These are phyloP conservation scores for Dryobates pubescens DNA, from an alignment of 2,797 vertebrate genomes.

Conservation along the genomic window DNA sequence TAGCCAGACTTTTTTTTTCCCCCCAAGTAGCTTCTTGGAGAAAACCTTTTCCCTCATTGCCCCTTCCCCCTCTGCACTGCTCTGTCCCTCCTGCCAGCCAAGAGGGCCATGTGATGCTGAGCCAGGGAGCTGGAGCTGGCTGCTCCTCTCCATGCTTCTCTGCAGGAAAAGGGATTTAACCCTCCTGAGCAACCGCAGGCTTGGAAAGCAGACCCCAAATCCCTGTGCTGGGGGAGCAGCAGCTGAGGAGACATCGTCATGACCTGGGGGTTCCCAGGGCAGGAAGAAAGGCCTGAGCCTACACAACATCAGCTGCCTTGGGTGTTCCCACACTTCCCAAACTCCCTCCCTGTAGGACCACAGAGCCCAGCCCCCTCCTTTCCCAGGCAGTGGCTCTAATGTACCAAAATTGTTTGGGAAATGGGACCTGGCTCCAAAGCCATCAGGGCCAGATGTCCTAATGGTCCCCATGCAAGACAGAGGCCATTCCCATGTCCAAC, in stretches of 20 bases:
- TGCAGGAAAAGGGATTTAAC: background rate
- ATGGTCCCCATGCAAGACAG: fast-evolving
- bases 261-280: background rate
- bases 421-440: background rate
- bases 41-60: background rate
- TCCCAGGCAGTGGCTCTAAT: fast-evolving
- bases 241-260: background rate
- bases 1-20: background rate
- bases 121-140: background rate
- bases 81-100: fast-evolving
- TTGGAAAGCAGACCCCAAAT: background rate
- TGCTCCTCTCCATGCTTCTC: background rate
- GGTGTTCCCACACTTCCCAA: background rate
- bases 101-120: background rate
- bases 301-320: too few relatives aligned
- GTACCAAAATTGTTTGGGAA: background rate
- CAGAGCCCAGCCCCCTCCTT: background rate
- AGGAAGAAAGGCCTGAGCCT: fast-evolving
- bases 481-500: background rate
- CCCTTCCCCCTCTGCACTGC: background rate
- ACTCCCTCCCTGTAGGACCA: background rate
- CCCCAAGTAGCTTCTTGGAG: background rate
- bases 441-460: background rate
- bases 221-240: background rate
- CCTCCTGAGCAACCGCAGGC: background rate